Percentiles rank a stretch among this genome's conserved stretches.
Conservation (phyloP, 2,888 invertebrate genomes). For the Argynnis bischoffii region DNA sequence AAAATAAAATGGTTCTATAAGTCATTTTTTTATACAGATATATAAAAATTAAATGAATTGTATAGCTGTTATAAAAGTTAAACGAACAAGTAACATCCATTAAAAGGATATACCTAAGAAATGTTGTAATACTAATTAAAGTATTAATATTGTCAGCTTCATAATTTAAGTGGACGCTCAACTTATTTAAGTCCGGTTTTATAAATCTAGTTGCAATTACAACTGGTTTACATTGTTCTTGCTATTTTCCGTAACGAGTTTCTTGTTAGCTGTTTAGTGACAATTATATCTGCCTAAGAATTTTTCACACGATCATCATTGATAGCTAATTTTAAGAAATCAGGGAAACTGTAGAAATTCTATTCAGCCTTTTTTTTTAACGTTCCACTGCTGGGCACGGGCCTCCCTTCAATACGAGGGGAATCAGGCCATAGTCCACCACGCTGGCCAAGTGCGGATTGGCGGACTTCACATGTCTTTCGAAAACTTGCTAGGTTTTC, state of each 20-base stretch:
- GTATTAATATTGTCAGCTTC: not conserved
- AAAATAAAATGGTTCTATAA: no score
- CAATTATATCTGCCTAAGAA: constrained; percentile 22
- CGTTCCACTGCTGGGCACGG: no score
- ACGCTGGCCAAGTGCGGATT: no score
- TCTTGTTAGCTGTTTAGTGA: constrained; percentile 27
- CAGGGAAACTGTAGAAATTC: constrained; percentile 22
- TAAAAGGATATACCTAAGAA: not conserved
- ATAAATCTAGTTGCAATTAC: constrained; percentile 31
- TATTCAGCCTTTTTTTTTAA: no score
- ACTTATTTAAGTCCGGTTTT: constrained; percentile 28
- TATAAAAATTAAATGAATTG: no score
- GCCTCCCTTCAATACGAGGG: no score
- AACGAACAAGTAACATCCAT: no score
- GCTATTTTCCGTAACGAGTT: constrained; percentile 32
- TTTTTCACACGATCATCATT: constrained; percentile 34
- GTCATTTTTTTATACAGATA: no score
- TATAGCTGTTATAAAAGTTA: no score
- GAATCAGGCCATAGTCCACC: no score
- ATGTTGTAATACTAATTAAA: constrained; percentile 5
- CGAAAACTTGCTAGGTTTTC: no score
- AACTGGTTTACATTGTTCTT: constrained; percentile 37
- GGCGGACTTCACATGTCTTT: no score
- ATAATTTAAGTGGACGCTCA: constrained; percentile 18
- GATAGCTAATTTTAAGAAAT: constrained; percentile 28